Base-by-base conservation (phyloP, 53 echinoderm and acorn worm species). In the Echinarachnius parma region DNA sequence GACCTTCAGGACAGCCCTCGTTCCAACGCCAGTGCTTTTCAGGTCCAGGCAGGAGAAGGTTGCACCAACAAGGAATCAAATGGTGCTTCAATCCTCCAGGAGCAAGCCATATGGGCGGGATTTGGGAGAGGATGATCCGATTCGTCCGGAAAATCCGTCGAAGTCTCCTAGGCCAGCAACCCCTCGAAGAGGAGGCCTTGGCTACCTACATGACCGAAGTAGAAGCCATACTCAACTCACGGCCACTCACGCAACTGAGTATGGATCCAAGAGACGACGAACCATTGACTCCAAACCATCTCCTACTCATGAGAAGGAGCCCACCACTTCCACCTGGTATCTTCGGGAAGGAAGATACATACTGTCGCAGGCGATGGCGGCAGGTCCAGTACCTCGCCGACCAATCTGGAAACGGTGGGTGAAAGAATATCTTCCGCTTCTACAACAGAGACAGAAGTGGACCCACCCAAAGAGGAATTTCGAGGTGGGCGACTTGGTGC, bases 241-340 rank as follows among this genome's bases (percentile, higher is more conserved):
- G 82, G 21, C 85, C 89, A 10, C 66, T 89, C 1, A 89, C 90
- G 7, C 59, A 66, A 5, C 46, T 83, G 1, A 79, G 79, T 34
- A 23, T 64, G 28, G 89, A 84, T 36, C 76, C 83, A 3, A 60
- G 33, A 21, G 83, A 88, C 33, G 46, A 61, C 2, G 61, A 80
- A 60, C 75, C 89, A n/a, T 23, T 84, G 31, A 89, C 84, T 0
- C 84, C 84, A 4, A 89, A 84, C 50, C 84, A 89, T 71, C 48
- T 84, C 21, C 42, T 89, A 4, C 77, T 84, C 10, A 45, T 81
- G 56, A 61, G 72, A 56, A 34, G 32, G 0, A 61, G 42, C n/a
- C 64, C 62, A 31, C 28, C 21, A 0, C 13, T 71, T 8, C 34
- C 81, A 0, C 89, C 81, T 11, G 84, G 81, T 11, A 35, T 74